phyloP scores from a whole-genome alignment of 2,797 vertebrate genomes.

The Tympanoctomys barrerae region DNA sequence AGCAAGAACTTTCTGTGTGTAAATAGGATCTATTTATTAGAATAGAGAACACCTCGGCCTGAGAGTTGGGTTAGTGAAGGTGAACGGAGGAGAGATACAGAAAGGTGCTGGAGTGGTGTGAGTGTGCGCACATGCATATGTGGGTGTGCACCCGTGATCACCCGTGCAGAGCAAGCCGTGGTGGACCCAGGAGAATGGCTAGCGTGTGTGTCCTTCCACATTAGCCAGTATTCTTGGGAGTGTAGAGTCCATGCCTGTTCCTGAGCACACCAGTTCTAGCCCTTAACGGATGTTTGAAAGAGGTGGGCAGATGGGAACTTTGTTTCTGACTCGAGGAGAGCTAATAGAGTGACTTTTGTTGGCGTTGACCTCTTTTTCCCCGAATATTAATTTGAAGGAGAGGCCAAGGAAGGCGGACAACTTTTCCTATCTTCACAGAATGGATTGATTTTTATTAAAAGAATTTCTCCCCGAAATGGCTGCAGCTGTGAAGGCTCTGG shows the following conservation, averaged over 20 bases:
- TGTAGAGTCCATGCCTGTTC: background rate
- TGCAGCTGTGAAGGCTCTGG: conserved; percentile 76
- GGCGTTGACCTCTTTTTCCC: conserved; percentile 50
- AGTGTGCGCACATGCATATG: accelerated
- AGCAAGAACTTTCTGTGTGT: background rate
- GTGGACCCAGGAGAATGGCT: background rate
- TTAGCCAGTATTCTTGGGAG: conserved; percentile 59
- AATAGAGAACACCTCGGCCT: background rate
- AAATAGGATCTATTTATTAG: conserved; percentile 21
- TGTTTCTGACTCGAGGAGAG: conserved; percentile 2
- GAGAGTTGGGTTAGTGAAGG: background rate
- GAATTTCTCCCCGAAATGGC: conserved; percentile 72
- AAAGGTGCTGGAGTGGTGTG: background rate
- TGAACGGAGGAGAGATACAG: background rate
- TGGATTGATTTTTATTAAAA: conserved; percentile 81
- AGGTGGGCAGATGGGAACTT: background rate
- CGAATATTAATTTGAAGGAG: conserved; percentile 59
- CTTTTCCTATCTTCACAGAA: conserved; percentile 70
- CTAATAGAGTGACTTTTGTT: background rate
- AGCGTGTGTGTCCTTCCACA: accelerated
- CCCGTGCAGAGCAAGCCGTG: background rate
- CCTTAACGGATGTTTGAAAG: background rate
- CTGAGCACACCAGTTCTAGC: background rate
- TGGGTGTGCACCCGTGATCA: accelerated
- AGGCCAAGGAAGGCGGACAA: conserved; percentile 39